Evolutionary conservation across 2,113 vertebrate genomes (phyloP).

Genomic region (Podarcis muralis): DNA sequence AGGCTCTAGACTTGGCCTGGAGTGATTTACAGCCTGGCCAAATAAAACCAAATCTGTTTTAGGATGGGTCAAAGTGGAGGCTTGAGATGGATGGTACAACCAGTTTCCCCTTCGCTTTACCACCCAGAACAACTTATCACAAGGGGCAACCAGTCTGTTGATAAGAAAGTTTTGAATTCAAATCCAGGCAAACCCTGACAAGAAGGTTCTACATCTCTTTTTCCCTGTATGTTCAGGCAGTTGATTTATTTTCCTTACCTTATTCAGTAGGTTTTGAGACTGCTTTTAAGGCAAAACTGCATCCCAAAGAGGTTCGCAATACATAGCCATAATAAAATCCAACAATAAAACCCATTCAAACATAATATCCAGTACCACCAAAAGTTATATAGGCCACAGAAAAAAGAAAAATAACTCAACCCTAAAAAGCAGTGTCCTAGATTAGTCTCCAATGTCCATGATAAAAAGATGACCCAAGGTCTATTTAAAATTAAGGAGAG

Average conservation of each 20-base stretch:
- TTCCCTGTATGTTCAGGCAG: background rate
- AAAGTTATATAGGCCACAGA: no score
- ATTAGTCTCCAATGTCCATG: no score
- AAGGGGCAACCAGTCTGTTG: background rate
- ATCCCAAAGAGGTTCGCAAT: no score
- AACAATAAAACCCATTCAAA: no score
- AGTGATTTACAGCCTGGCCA: background rate
- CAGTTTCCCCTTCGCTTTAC: background rate
- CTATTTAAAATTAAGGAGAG: no score
- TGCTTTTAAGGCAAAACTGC: no score
- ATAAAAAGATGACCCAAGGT: no score
- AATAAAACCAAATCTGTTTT: background rate
- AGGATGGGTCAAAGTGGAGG: background rate
- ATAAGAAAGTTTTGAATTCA: background rate
- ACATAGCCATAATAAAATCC: no score
- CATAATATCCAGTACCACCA: no score
- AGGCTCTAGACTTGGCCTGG: background rate
- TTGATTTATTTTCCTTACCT: background rate
- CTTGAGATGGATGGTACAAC: background rate
- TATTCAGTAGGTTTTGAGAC: no score
- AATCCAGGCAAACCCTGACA: background rate
- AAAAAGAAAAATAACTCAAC: no score
- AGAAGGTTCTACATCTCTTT: background rate
- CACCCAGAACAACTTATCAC: background rate
- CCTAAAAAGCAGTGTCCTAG: no score